Percentiles rank a stretch among this genome's conserved stretches.
Evolutionary conservation across 1,140 invertebrate species (phyloP).

Genomic region (Lordiphosa collinella): DNA sequence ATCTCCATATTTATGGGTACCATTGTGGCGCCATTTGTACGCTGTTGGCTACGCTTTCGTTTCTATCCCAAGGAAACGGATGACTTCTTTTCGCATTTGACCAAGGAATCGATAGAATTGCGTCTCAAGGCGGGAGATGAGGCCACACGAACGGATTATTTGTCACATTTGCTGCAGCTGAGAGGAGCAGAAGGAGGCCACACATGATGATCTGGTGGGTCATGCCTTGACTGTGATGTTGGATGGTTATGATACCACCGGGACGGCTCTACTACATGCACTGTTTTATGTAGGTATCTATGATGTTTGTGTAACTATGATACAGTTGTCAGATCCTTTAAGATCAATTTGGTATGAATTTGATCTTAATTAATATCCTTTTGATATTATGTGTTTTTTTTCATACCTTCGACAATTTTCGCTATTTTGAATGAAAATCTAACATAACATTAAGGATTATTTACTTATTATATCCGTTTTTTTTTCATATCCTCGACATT

Average conservation of each 20-base stretch:
- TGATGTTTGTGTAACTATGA: not conserved
- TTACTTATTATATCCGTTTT: too few relatives aligned
- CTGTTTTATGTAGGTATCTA: conserved; percentile 60
- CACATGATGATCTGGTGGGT: conserved; percentile 82
- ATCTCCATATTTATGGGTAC: conserved; percentile 51
- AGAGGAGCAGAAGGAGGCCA: conserved; percentile 78
- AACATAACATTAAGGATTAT: too few relatives aligned
- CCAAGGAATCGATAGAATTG: conserved; percentile 59
- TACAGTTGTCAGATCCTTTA: too few relatives aligned
- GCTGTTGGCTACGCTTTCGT: conserved; percentile 36
- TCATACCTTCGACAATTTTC: too few relatives aligned
- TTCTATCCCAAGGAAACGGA: conserved; percentile 59
- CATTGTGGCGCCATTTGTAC: conserved; percentile 39
- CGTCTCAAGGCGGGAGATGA: conserved; percentile 77
- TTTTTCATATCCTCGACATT: too few relatives aligned
- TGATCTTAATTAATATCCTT: too few relatives aligned
- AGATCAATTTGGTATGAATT: too few relatives aligned
- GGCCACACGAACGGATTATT: conserved; percentile 63
- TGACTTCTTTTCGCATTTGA: conserved; percentile 71
- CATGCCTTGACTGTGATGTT: conserved; percentile 81
- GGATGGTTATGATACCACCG: conserved; percentile 84
- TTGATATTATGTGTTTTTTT: not conserved
- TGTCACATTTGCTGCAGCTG: conserved; percentile 75
- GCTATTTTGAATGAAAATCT: too few relatives aligned
- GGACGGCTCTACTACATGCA: conserved; percentile 52